Percentiles rank a stretch among this genome's conserved stretches.
phyloP scores from a whole-genome alignment of 2,888 invertebrate species.

The Harpalus rufipes region DNA sequence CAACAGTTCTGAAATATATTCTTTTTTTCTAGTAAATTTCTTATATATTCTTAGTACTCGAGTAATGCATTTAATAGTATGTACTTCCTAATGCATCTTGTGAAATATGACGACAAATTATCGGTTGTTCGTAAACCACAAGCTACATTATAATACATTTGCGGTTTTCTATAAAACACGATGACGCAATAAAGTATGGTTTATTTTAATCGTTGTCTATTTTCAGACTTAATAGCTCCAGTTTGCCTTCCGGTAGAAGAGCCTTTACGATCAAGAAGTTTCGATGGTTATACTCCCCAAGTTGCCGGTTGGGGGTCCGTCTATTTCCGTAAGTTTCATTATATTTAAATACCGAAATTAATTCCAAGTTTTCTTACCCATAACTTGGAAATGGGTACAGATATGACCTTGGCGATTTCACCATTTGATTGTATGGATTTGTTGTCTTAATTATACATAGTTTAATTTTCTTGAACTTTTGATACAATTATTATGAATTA shows the following conservation, averaged over 20 bases:
- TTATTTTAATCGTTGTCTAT: slow-evolving; percentile 76
- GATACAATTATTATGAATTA: no score
- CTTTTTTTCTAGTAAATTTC: no score
- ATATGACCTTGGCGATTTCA: no score
- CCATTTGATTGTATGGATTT: no score
- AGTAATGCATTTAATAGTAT: no score
- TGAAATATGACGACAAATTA: neutral
- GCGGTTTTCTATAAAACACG: slow-evolving; percentile 22
- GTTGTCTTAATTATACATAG: no score
- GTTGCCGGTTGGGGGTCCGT: slow-evolving; percentile 93
- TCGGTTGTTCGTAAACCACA: neutral
- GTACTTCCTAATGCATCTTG: neutral
- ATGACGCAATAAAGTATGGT: slow-evolving; percentile 16
- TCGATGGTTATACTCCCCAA: slow-evolving; percentile 82
- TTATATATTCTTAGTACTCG: no score
- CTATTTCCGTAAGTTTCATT: slow-evolving; percentile 81
- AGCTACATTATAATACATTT: neutral
- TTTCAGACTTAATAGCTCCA: slow-evolving; percentile 83
- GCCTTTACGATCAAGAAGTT: slow-evolving; percentile 74
- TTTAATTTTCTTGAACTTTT: no score
- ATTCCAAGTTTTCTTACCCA: no score
- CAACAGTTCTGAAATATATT: no score
- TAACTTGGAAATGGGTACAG: no score
- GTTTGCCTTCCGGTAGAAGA: slow-evolving; percentile 86
- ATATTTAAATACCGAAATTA: no score